Evolutionary conservation across 2,113 vertebrate genomes (phyloP), one percentile per base, ranked within the genome.

Genomic region (Datnioides undecimradiatus): DNA sequence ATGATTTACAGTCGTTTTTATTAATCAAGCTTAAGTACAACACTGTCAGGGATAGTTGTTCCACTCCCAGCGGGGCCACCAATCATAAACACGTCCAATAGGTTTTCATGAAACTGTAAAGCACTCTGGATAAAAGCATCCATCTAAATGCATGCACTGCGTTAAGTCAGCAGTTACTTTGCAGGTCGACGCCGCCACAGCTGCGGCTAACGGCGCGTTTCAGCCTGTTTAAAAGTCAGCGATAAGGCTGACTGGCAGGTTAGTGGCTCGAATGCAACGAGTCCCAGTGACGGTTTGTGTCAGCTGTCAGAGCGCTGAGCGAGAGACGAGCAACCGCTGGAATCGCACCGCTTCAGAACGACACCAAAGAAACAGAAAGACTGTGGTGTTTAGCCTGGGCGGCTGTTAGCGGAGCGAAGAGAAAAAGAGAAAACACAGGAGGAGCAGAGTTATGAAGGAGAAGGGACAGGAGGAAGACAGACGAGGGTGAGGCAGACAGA

Each of bases 141-240:
- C 51, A 45, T 62, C 9, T 38, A 16, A 73, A 9, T 21, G 12
- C 6, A 27, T 9, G 36, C 40, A 66, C 17, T 36, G 11, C 46
- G 31, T 63, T 2, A 31, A 49, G 33, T 51, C 64, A 70, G 58
- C 31, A 27, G 43, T 34, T 43, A 57, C 29, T 31, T 23, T 41
- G 34, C 25, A 48, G 34, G 60, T 49, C n/a, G 36, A 36, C 52
- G 48, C 6, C 10, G 31, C 0, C 25, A 5, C 74, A 51, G 54
- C 65, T 58, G 41, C 43, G 67, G 21, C 73, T 68, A 72, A 72
- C 25, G 25, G 48, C 65, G 16, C 33, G 38, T 64, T 40, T 17
- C 5, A 62, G 80, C n/a, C 12, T n/a, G 60, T 69, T 73, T 77
- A 54, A 73, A 55, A 74, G 43, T 51, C 54, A 23, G 6, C 40